phyloP scores from a whole-genome alignment of 2,888 invertebrate species.

The Pachymerium ferrugineum region DNA sequence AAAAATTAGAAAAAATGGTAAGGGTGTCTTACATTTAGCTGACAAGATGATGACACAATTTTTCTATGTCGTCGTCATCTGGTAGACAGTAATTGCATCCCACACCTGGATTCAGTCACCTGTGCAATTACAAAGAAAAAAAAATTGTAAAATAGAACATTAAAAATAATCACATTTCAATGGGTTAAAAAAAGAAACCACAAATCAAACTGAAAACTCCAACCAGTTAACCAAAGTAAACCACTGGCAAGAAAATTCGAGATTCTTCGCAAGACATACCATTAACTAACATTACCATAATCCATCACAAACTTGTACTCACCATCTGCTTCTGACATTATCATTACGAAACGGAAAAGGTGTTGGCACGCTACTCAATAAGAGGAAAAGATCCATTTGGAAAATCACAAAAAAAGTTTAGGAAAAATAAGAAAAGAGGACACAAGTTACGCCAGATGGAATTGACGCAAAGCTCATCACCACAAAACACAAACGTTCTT shows the following conservation, averaged over 20 bases:
- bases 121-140: background rate
- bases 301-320: slow-evolving; percentile 14
- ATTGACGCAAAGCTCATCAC: background rate
- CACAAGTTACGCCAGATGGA: no score
- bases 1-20: no score
- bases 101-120: no score
- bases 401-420: no score
- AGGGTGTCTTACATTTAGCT: no score
- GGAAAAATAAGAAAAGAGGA: no score
- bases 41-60: no score
- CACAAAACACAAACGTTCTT: background rate
- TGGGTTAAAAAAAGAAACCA: background rate
- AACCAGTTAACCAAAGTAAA: no score
- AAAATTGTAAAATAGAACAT: background rate
- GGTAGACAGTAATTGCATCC: no score
- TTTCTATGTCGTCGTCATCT: no score
- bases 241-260: background rate
- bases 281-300: slow-evolving; percentile 11
- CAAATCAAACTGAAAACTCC: background rate
- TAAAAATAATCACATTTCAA: background rate
- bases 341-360: background rate
- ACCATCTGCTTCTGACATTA: slow-evolving; percentile 9
- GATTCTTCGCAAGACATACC: background rate
- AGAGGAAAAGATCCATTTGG: background rate
- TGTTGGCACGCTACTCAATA: background rate